These are phyloP conservation scores for Monomorium pharaonis DNA, from an alignment of 1,140 invertebrate species.

Conservation along the genomic window DNA sequence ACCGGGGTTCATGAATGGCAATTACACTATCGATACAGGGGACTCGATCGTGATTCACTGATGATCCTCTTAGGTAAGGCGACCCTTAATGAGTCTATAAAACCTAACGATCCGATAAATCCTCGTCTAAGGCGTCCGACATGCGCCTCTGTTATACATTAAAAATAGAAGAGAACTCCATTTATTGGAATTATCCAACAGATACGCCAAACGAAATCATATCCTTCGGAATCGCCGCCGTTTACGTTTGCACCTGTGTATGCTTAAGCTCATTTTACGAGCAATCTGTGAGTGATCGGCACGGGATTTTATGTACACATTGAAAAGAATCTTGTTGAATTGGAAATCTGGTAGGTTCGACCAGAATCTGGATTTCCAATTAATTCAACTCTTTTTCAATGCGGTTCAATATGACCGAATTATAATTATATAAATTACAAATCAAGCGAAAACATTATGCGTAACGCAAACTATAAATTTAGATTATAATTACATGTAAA, in stretches of 20 bases:
- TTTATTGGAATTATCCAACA: conserved; percentile 25
- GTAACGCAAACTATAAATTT: neutral
- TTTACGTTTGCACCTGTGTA: neutral
- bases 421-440: neutral
- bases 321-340: no score
- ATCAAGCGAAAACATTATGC: neutral
- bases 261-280: neutral
- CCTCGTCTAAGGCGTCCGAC: neutral
- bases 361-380: no score
- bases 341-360: no score
- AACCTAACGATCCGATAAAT: conserved; percentile 39
- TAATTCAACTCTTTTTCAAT: no score
- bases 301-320: neutral
- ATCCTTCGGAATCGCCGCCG: neutral
- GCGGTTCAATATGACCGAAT: neutral
- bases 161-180: conserved; percentile 28
- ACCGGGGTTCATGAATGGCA: neutral
- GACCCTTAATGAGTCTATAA: conserved; percentile 16
- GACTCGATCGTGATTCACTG: neutral
- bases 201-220: neutral
- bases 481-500: conserved; percentile 1
- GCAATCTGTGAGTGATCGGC: neutral
- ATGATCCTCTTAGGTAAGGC: neutral
- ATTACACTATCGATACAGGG: neutral
- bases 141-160: conserved; percentile 11